A percentile compares a stretch with the other conserved stretches of the same genome.
Evolutionary conservation across 2,113 vertebrate species (phyloP).

Genomic region (Rhinolophus sinicus): DNA sequence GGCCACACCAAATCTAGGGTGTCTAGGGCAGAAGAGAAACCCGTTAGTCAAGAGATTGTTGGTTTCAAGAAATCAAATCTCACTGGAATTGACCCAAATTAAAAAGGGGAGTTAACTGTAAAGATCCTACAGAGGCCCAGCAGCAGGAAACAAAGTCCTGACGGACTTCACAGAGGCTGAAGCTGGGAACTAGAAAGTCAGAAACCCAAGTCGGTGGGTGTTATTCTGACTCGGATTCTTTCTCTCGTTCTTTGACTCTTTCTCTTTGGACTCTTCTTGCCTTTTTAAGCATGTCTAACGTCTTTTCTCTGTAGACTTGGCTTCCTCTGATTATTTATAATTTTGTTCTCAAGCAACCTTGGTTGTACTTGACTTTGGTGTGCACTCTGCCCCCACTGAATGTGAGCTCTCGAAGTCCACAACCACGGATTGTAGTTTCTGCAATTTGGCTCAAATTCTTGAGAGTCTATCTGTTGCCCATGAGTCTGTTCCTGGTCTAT

Average conservation of each 20-base stretch:
- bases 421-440: not conserved
- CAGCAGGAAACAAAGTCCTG: constrained; percentile 40
- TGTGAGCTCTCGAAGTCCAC: not conserved
- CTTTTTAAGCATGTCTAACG: not conserved
- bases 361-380: not conserved
- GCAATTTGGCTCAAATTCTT: not conserved
- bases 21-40: not conserved
- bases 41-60: not conserved
- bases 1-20: not conserved
- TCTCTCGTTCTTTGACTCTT: not conserved
- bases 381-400: not conserved
- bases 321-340: not conserved
- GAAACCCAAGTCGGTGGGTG: not conserved
- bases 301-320: not conserved
- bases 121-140: not conserved
- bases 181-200: not conserved
- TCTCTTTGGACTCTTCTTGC: not conserved
- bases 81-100: not conserved
- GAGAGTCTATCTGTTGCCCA: not conserved
- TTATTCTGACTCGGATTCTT: not conserved
- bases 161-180: not conserved
- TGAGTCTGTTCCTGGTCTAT: not conserved
- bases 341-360: not conserved
- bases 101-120: not conserved
- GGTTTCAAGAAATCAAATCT: constrained; percentile 54